These are phyloP conservation scores for Anguilla pacifica DNA, from an alignment of 2,797 vertebrate species.

Conservation along the genomic window DNA sequence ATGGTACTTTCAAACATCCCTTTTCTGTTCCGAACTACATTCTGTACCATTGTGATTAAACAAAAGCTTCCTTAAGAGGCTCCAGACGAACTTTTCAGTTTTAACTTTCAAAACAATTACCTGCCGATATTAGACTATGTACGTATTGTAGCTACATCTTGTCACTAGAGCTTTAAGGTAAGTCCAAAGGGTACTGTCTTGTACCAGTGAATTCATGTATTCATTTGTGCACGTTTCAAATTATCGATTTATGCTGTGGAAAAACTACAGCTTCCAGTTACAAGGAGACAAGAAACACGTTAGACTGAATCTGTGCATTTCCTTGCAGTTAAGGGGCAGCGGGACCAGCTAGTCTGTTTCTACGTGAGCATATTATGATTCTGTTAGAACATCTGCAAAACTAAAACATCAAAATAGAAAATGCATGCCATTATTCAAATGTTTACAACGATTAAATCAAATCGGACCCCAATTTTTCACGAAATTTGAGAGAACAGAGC, in stretches of 20 bases:
- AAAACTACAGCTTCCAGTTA: background rate
- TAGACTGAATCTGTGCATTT: background rate
- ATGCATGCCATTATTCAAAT: background rate
- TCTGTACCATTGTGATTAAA: slow-evolving; percentile 50
- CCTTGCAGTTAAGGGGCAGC: background rate
- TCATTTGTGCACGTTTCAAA: slow-evolving; percentile 1
- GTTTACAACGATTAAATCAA: background rate
- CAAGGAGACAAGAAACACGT: background rate
- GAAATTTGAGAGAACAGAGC: background rate
- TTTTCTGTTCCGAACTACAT: background rate
- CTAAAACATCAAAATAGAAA: background rate
- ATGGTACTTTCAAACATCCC: background rate
- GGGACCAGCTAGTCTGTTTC: background rate
- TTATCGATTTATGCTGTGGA: background rate
- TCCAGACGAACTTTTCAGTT: slow-evolving; percentile 46
- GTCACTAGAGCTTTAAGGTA: background rate
- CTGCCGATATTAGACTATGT: slow-evolving; percentile 38
- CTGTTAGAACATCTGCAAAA: background rate
- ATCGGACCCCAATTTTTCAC: background rate
- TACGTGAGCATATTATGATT: background rate
- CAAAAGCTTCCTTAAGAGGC: slow-evolving; percentile 49
- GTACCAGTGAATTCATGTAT: background rate
- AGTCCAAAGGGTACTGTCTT: background rate
- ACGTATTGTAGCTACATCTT: slow-evolving; percentile 15
- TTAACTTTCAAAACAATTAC: slow-evolving; percentile 52